Evolutionary conservation across 2,888 invertebrate species (phyloP), one percentile per base, ranked within the genome.

Genomic region (Diaperis boleti): DNA sequence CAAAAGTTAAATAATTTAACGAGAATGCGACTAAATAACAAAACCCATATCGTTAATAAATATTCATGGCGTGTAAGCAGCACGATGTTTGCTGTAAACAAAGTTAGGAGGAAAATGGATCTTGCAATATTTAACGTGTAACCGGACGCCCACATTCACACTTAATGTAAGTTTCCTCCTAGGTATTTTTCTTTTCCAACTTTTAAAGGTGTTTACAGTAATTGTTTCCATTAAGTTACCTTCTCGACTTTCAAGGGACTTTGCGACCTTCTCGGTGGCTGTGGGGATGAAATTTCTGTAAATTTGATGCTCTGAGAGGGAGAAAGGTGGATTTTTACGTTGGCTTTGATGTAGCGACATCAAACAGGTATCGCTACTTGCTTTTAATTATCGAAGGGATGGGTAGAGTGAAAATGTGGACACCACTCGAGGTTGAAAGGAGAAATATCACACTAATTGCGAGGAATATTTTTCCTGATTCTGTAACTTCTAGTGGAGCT

Each of bases 1-100:
- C 33, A n/a, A 13, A 33, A 33, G 33, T 33, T 11, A 33, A 33
- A 33, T 33, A 33, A 33, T 33, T 10, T 33, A 33, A 10, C 33
- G 11, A 11, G 11, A 11, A n/a, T 5, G 33, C 11, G 11, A 33
- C 33, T 33, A 33, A 33, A 33, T 33, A 33, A 33, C 33, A n/a
- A n/a, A n/a, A 33, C 33, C 33, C 10, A n/a, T 17, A 17, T 39
- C n/a, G 13, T 44, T 44, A 20, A 22, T 44, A 44, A 44, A 44
- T 44, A 26, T 44, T 44, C 26, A 42, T 44, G 13, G 22, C 26
- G 44, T 44, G 26, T 22, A 44, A 44, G 22, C 44, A 44, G 11
- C 8, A 41, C 42, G 11, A n/a, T 11, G 20, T 42, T 42, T n/a
- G n/a, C 20, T 20, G 33, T 33, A 33, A 33, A 33, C 33, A 33